Conservation (phyloP, 2,113 vertebrate genomes). For the Brachionichthys hirsutus region DNA sequence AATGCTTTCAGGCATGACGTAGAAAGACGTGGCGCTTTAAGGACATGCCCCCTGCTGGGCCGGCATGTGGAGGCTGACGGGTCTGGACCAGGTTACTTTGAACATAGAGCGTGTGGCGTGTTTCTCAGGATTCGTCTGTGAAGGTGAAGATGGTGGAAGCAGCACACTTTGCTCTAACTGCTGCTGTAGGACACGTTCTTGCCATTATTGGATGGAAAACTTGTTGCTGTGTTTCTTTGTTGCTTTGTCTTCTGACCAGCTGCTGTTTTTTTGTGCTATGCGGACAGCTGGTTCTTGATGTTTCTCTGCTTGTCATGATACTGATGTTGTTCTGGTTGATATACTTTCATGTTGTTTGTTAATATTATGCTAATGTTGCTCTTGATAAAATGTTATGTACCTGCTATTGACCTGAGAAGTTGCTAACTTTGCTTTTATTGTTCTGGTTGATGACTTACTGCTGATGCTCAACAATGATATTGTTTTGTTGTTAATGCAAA, state of each 20-base stretch:
- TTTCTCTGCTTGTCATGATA: constrained; percentile 32
- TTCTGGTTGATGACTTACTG: constrained; percentile 18
- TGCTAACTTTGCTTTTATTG: constrained; percentile 24
- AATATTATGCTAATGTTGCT: constrained; percentile 30
- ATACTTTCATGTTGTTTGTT: constrained; percentile 19
- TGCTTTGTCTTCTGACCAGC: constrained; percentile 47
- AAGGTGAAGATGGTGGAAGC: neutral
- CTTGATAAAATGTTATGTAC: constrained; percentile 14
- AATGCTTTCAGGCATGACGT: no score
- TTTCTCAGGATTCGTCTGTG: neutral
- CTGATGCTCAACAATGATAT: constrained; percentile 12
- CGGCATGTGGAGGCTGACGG: neutral
- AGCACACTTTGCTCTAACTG: neutral
- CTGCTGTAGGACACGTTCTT: constrained; percentile 11
- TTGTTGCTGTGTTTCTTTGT: constrained; percentile 40
- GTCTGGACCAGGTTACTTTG: neutral
- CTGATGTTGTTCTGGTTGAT: constrained; percentile 44
- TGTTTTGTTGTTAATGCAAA: constrained; percentile 37
- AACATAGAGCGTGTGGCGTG: neutral
- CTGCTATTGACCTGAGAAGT: constrained; percentile 30
- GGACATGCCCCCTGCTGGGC: no score
- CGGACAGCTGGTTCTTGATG: constrained; percentile 34
- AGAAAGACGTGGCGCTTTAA: no score
- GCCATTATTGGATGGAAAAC: neutral
- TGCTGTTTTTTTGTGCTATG: constrained; percentile 45